phyloP scores from a whole-genome alignment of 2,888 invertebrate species.

The Lithophane semibrunnea region DNA sequence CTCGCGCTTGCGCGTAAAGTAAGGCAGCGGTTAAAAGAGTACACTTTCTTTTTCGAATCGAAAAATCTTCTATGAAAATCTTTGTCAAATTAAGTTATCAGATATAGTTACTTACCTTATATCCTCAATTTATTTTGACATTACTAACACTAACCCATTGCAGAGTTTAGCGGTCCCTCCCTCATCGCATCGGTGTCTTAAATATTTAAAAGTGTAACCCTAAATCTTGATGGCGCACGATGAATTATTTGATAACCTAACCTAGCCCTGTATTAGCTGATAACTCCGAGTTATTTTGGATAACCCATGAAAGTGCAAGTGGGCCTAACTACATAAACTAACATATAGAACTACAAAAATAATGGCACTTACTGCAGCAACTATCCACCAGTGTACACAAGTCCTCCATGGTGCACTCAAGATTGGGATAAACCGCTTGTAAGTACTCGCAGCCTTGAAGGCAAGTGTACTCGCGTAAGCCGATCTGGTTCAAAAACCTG shows the following conservation, averaged over 20 bases:
- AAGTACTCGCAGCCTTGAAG: constrained; percentile 78
- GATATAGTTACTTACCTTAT: neutral
- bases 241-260: neutral
- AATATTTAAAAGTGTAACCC: neutral
- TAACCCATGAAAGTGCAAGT: neutral
- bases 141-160: neutral
- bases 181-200: too few species aligned
- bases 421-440: constrained; percentile 68
- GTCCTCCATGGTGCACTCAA: constrained; percentile 78
- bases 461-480: constrained; percentile 78
- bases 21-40: neutral
- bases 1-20: too few species aligned
- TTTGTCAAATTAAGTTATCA: neutral
- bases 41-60: neutral
- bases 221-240: neutral
- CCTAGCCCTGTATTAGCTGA: neutral
- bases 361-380: constrained; percentile 79
- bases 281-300: neutral
- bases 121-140: neutral
- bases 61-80: constrained; percentile 1
- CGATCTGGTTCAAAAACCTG: constrained; percentile 78
- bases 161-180: neutral
- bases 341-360: neutral
- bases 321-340: neutral
- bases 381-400: constrained; percentile 71